These are phyloP conservation scores for Xanthorhoe spadicearia DNA, from an alignment of 2,888 invertebrate species.

Conservation along the genomic window DNA sequence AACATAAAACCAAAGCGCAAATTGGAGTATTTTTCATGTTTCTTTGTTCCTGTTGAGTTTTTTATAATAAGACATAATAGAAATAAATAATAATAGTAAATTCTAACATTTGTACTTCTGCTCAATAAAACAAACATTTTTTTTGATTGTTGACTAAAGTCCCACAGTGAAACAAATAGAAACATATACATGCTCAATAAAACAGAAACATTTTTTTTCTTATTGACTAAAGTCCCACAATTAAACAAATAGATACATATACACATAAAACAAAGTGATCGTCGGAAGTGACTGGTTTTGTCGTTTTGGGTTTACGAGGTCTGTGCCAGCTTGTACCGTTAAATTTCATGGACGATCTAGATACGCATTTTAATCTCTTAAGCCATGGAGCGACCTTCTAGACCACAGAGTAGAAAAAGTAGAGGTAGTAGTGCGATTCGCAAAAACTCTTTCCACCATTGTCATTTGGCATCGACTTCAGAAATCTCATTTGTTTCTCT, in stretches of 20 bases:
- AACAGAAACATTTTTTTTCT: neutral
- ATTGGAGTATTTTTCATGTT: no score
- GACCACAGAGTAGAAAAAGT: neutral
- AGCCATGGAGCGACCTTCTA: neutral
- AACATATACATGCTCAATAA: no score
- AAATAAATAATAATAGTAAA: no score
- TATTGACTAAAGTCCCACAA: neutral
- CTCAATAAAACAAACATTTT: no score
- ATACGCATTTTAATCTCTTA: conserved; percentile 28
- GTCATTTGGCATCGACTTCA: no score
- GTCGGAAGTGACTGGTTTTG: conserved; percentile 39
- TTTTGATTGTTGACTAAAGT: no score
- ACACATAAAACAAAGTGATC: conserved; percentile 35
- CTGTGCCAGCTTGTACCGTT: conserved; percentile 39
- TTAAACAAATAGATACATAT: neutral
- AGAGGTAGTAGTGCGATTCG: neutral
- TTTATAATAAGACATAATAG: no score
- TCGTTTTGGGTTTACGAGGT: conserved; percentile 38
- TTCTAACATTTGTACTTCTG: no score
- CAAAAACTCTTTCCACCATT: no score
- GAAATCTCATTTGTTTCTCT: no score
- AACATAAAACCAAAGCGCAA: neutral
- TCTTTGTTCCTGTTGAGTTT: no score
- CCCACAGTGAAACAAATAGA: no score
- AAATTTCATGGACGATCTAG: conserved; percentile 26